Evolutionary conservation across 2,797 vertebrate species (phyloP).

Genomic region (Columba guinea): DNA sequence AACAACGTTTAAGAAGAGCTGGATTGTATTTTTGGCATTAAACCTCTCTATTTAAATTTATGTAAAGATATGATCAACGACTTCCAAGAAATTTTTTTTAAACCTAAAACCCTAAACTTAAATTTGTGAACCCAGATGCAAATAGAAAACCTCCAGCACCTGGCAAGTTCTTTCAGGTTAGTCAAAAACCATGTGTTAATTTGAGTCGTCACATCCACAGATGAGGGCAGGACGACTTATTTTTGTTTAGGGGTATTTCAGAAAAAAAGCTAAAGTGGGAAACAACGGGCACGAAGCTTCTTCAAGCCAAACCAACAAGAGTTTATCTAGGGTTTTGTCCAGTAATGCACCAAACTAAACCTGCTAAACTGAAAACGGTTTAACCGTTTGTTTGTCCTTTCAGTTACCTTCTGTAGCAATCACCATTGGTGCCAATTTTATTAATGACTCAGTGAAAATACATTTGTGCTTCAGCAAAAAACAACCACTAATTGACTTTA

Average conservation of each 20-base stretch:
- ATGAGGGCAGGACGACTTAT: constrained; percentile 73
- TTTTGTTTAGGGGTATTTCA: constrained; percentile 74
- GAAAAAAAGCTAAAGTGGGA: constrained; percentile 65
- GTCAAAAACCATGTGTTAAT: constrained; percentile 77
- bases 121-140: constrained; percentile 85
- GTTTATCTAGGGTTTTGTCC: constrained; percentile 58
- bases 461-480: constrained; percentile 22
- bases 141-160: constrained; percentile 86
- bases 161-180: constrained; percentile 85
- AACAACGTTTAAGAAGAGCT: neutral
- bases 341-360: constrained; percentile 21
- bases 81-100: constrained; percentile 89
- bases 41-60: constrained; percentile 74
- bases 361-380: constrained; percentile 53
- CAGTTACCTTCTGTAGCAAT: constrained; percentile 64
- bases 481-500: neutral
- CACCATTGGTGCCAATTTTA: constrained; percentile 35
- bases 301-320: constrained; percentile 44
- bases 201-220: constrained; percentile 75
- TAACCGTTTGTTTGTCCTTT: constrained; percentile 70
- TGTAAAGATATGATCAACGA: constrained; percentile 75
- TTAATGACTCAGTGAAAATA: constrained; percentile 68
- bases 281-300: constrained; percentile 48
- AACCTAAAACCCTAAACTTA: constrained; percentile 78
- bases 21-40: constrained; percentile 53